These are phyloP conservation scores for Phthorimaea operculella DNA, from an alignment of 1,140 invertebrate species.

Conservation along the genomic window DNA sequence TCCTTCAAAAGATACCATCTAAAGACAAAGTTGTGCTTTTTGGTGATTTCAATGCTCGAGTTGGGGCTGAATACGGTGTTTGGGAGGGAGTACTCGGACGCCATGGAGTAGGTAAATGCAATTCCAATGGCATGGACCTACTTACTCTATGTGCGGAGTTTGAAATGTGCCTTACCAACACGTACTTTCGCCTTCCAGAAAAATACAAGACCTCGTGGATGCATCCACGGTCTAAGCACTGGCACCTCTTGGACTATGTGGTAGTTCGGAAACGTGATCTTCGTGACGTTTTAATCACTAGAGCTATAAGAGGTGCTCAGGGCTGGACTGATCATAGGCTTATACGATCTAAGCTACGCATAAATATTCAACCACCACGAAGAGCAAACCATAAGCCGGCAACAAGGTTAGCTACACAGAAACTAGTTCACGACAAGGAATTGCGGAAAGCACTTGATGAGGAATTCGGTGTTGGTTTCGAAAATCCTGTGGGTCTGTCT, in stretches of 20 bases:
- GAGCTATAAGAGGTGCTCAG: background rate
- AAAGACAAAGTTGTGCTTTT: conserved; percentile 10
- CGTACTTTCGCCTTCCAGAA: conserved; percentile 7
- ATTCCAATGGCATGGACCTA: conserved; percentile 7
- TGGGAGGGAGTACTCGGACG: conserved; percentile 5
- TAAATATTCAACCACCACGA: conserved; percentile 13
- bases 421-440: conserved; percentile 10
- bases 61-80: conserved; percentile 3
- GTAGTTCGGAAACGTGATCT: background rate
- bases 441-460: background rate
- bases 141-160: conserved; percentile 20
- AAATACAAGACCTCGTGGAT: conserved; percentile 15
- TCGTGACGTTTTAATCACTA: background rate
- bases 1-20: background rate
- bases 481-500: background rate
- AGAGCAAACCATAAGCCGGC: conserved; percentile 14
- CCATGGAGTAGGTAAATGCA: conserved; percentile 9
- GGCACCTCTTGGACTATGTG: too few species aligned
- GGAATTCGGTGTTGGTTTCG: conserved; percentile 6
- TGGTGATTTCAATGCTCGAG: conserved; percentile 20
- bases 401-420: conserved; percentile 6
- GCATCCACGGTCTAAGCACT: conserved; percentile 13
- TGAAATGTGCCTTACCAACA: conserved; percentile 7
- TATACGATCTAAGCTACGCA: conserved; percentile 14
- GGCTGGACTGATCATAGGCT: conserved; percentile 9